Evolutionary conservation across 2,113 vertebrate species (phyloP), one percentile per base, ranked within the genome.

Genomic region (Acanthisitta chloris): DNA sequence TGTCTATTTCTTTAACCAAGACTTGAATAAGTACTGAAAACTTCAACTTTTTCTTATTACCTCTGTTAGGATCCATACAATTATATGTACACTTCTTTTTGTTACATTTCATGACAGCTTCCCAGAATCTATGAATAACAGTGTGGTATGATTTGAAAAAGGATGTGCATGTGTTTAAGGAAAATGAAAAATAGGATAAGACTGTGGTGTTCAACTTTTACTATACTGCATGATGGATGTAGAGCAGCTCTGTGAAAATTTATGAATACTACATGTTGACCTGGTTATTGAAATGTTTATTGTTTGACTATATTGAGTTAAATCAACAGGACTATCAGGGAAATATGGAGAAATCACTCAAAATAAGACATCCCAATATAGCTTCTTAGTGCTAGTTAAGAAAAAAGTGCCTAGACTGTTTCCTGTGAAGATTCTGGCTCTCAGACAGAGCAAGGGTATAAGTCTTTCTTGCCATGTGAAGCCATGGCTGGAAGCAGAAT

Each of bases 241-340:
- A 87, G 85, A 95, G 67, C 81, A 67, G 79, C 87, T 94, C 51
- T 73, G 38, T 48, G 86, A 90, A 74, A 90, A 93, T 96, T 95
- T 94, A 96, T 93, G 91, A 95, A 94, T 92, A 94, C 78, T 92
- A 21, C 40, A 59, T 86, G 42, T 81, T 96, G 90, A 96, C 94
- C 85, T 86, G 94, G 90, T 95, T 96, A 94, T 91, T 77, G 74
- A 95, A 92, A 93, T 86, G 42, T 58, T 96, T 94, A 91, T 91
- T 92, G 88, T 83, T 92, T 69, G 28, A 76, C 57, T 87, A 49
- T 80, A 82, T 46, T 70, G 46, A 95, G 74, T 90, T 94, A 92
- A 92, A 91, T 77, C 87, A 94, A 74, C 49, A 80, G 33, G 33
- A 66, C 78, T 90, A 40, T 19, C 90, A 66, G 33, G 26, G 55